Percentiles rank a stretch among this genome's conserved stretches.
These are phyloP conservation scores for Sus cebifrons DNA, from an alignment of 2,797 vertebrate species.

Conservation along the genomic window DNA sequence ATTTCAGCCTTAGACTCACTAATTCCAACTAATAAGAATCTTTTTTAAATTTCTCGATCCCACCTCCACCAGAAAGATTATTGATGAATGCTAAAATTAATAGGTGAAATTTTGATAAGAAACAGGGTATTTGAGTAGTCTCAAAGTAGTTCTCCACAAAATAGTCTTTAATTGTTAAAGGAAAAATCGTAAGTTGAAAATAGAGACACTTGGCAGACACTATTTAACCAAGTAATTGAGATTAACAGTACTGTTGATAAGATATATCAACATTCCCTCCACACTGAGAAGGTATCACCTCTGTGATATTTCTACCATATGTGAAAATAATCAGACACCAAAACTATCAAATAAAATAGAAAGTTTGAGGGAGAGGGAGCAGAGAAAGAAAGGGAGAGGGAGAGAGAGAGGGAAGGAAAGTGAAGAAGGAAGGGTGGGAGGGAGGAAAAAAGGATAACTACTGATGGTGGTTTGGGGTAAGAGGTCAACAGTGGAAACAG, in stretches of 20 bases:
- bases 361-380: background rate
- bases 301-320: background rate
- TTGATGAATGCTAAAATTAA: background rate
- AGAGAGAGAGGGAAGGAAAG: too few species aligned
- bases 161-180: background rate
- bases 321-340: background rate
- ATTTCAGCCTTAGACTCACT: conserved; percentile 93
- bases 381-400: too few species aligned
- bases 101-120: background rate
- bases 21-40: conserved; percentile 90
- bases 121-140: background rate
- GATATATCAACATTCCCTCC: background rate
- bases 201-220: background rate
- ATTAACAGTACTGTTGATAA: background rate
- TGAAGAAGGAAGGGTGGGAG: accelerated
- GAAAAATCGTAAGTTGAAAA: background rate
- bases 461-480: background rate
- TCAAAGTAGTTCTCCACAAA: background rate
- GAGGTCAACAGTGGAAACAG: background rate
- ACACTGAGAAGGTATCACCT: background rate
- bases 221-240: background rate
- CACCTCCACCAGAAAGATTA: background rate
- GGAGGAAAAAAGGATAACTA: background rate
- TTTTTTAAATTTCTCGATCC: background rate
- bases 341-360: background rate